Percentiles rank a stretch among this genome's conserved stretches.
phyloP scores from a whole-genome alignment of 2,797 vertebrate species.

The Champsocephalus gunnari region DNA sequence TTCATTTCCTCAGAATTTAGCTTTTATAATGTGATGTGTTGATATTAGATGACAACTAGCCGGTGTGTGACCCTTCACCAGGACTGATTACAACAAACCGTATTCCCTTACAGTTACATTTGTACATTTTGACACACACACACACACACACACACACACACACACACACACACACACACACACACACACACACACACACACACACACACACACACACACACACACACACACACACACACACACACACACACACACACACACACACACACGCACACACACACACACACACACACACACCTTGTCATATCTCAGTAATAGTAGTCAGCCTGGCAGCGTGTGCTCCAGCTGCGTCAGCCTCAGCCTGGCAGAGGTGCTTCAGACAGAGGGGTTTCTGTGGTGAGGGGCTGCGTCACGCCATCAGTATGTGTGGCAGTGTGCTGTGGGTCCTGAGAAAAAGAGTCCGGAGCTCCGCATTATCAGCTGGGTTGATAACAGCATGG shows the following conservation, averaged over 20 bases:
- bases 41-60: constrained; percentile 60
- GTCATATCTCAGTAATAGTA: constrained; percentile 47
- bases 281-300: constrained; percentile 9
- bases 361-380: constrained; percentile 67
- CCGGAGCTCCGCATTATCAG: constrained; percentile 83
- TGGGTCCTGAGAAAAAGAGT: constrained; percentile 83
- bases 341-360: constrained; percentile 66
- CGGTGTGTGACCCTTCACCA: constrained; percentile 57
- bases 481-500: constrained; percentile 85
- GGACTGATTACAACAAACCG: no score
- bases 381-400: constrained; percentile 75
- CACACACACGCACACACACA: constrained; percentile 8
- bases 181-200: constrained; percentile 15
- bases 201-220: constrained; percentile 4
- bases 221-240: not conserved
- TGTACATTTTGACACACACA: not conserved
- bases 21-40: constrained; percentile 61
- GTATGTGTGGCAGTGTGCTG: constrained; percentile 74
- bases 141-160: constrained; percentile 14
- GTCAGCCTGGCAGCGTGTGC: constrained; percentile 63
- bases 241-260: constrained; percentile 6
- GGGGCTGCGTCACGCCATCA: constrained; percentile 77
- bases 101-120: no score
- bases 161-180: not conserved
- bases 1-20: constrained; percentile 55